Conservation (phyloP, 92 coral and sea anemone species). For the Chrysogorgia sp. region DNA sequence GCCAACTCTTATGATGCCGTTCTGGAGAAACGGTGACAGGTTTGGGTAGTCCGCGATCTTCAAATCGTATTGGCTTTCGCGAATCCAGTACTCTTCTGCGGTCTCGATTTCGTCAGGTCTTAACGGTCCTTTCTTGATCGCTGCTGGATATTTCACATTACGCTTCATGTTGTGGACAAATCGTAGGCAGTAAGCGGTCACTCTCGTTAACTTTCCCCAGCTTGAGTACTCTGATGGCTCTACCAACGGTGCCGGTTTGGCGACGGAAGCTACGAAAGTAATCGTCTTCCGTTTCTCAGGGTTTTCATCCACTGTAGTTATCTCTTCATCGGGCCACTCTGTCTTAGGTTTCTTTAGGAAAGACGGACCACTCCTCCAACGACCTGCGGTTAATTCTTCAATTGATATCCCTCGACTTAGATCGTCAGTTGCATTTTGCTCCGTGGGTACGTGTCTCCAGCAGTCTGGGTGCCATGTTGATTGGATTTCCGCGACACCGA, state of each 20-base stretch:
- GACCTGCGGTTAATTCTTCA: slow-evolving; percentile 34
- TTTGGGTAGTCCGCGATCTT: slow-evolving; percentile 16
- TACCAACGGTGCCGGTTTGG: slow-evolving; percentile 15
- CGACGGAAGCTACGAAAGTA: slow-evolving; percentile 1
- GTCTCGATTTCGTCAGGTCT: slow-evolving; percentile 37
- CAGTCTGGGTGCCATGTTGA: slow-evolving; percentile 41
- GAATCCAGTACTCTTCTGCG: slow-evolving; percentile 53
- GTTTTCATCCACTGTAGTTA: slow-evolving; percentile 3
- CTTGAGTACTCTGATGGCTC: slow-evolving; percentile 39
- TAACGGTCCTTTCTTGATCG: slow-evolving; percentile 13
- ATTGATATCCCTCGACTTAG: slow-evolving; percentile 43
- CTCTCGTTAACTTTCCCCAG: slow-evolving; percentile 35
- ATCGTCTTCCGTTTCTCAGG: slow-evolving; percentile 35
- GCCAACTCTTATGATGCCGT: slow-evolving; percentile 57
- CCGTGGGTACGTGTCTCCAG: slow-evolving; percentile 49
- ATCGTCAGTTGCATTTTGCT: slow-evolving; percentile 52
- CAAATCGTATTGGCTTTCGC: slow-evolving; percentile 28
- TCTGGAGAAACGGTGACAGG: slow-evolving; percentile 44
- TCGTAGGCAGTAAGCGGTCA: slow-evolving; percentile 52
- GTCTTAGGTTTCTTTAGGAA: slow-evolving; percentile 38
- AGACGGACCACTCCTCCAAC: slow-evolving; percentile 45
- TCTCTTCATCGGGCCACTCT: slow-evolving; percentile 42
- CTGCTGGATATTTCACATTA: slow-evolving; percentile 1
- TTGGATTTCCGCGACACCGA: slow-evolving; percentile 55
- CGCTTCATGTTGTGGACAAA: slow-evolving; percentile 31